These are phyloP conservation scores for Zootermopsis nevadensis DNA, from an alignment of 2,888 invertebrate genomes.

Conservation along the genomic window DNA sequence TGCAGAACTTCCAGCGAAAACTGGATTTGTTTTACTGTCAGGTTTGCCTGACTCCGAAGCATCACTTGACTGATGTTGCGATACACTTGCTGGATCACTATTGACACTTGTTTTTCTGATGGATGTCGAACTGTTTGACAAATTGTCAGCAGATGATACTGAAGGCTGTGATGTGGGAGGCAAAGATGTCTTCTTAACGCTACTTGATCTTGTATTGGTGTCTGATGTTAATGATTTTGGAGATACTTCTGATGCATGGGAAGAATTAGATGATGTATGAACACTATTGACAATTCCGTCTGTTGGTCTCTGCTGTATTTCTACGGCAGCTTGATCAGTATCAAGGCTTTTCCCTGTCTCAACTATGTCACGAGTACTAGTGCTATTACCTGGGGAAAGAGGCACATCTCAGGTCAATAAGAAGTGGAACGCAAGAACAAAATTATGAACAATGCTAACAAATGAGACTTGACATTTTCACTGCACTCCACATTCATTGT, in stretches of 20 bases:
- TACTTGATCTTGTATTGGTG: background rate
- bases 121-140: no score
- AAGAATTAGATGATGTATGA: background rate
- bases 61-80: background rate
- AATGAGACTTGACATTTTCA: no score
- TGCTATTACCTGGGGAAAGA: background rate
- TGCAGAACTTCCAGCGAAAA: background rate
- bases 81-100: background rate
- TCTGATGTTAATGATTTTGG: background rate
- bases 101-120: background rate
- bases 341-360: background rate
- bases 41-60: background rate
- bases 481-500: no score
- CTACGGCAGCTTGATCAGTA: background rate
- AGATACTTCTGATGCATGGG: background rate
- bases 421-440: no score
- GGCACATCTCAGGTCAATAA: no score
- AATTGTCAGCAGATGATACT: background rate
- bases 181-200: background rate
- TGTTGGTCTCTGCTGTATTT: background rate
- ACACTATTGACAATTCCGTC: background rate
- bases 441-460: no score
- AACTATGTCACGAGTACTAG: background rate
- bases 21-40: constrained; percentile 11
- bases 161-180: constrained; percentile 3